Conservation (phyloP, 2,888 invertebrate species). For the Aplocera efformata region DNA sequence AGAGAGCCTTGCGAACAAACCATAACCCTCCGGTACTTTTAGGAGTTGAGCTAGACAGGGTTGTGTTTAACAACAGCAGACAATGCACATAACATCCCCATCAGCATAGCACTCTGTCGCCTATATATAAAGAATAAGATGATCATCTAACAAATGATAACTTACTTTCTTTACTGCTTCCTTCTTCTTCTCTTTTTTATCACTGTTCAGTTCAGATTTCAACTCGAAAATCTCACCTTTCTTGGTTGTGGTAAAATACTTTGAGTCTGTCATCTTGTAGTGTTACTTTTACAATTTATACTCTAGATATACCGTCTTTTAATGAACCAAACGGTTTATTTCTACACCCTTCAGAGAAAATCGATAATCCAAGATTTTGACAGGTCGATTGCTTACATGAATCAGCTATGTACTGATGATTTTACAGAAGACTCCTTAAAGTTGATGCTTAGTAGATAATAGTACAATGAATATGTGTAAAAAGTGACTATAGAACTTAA, state of each 20-base stretch:
- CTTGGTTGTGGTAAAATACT: constrained; percentile 99
- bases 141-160: constrained; percentile 1
- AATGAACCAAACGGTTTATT: constrained; percentile 5
- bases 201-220: constrained; percentile 99
- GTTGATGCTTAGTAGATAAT: background rate
- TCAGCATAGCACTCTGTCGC: too few species aligned
- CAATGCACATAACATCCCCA: too few species aligned
- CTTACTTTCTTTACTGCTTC: constrained; percentile 99
- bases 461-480: background rate
- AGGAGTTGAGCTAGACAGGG: too few species aligned
- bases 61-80: too few species aligned
- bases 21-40: too few species aligned
- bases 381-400: constrained; percentile 1
- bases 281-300: constrained; percentile 19
- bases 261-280: constrained; percentile 96
- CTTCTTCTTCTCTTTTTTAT: constrained; percentile 99
- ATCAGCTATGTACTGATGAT: constrained; percentile 1
- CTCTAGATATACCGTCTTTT: constrained; percentile 8
- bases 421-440: constrained; percentile 3
- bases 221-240: constrained; percentile 99
- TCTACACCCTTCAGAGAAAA: constrained; percentile 21
- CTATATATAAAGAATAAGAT: too few species aligned
- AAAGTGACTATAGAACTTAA: background rate
- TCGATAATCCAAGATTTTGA: constrained; percentile 25
- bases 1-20: too few species aligned